phyloP scores from a whole-genome alignment of 2,888 invertebrate genomes.

The Parascotia fuliginaria region DNA sequence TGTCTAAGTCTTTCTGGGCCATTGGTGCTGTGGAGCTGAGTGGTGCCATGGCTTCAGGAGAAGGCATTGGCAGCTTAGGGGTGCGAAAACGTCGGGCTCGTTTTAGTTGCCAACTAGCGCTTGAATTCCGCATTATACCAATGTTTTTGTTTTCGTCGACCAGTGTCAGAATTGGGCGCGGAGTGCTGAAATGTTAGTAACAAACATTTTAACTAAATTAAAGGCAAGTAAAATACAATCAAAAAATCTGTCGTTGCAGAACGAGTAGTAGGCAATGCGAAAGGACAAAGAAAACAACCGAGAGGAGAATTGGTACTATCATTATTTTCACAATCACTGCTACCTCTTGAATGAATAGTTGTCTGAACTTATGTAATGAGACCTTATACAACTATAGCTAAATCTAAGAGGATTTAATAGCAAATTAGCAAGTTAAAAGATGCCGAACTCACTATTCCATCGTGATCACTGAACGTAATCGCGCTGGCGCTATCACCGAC shows the following conservation, averaged over 20 bases:
- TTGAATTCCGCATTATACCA: constrained; percentile 61
- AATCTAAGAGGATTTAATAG: no score
- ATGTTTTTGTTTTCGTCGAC: constrained; percentile 59
- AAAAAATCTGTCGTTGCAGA: no score
- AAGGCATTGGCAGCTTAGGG: constrained; percentile 61
- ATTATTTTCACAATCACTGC: no score
- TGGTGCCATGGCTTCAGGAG: constrained; percentile 65
- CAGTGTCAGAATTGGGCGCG: constrained; percentile 63
- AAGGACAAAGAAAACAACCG: no score
- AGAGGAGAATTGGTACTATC: no score
- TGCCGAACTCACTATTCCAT: constrained; percentile 65
- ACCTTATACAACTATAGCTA: no score
- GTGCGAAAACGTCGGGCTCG: constrained; percentile 71
- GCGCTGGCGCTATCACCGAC: no score
- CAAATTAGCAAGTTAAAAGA: no score
- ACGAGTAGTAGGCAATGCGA: no score
- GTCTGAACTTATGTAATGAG: no score
- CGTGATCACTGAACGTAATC: constrained; percentile 70
- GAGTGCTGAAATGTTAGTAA: constrained; percentile 51
- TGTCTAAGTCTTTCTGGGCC: constrained; percentile 69
- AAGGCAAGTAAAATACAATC: no score
- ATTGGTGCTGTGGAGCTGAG: constrained; percentile 66
- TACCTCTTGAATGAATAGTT: no score
- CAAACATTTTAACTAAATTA: neutral
- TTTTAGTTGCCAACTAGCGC: constrained; percentile 73